A percentile compares a stretch with the other conserved stretches of the same genome.
Conservation (phyloP, 64 coral and sea anemone species). For the Pocillopora verrucosa region DNA sequence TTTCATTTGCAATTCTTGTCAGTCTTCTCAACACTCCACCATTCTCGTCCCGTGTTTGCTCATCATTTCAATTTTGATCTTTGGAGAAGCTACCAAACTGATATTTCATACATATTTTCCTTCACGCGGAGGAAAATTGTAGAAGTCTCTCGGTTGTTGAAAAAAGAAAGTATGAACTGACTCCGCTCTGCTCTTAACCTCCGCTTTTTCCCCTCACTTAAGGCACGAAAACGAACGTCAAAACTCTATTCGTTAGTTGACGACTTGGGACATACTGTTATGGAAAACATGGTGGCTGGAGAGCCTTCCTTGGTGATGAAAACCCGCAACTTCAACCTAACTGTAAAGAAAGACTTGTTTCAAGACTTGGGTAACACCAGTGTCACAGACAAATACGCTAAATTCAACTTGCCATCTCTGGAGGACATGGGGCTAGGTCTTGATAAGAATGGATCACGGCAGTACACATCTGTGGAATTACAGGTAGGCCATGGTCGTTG, state of each 20-base stretch:
- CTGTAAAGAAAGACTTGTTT: constrained; percentile 27
- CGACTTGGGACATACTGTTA: background rate
- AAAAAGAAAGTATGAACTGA: background rate
- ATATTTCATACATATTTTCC: no score
- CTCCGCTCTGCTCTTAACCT: no score
- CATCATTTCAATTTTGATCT: no score
- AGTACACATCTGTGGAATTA: constrained; percentile 23
- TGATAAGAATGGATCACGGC: constrained; percentile 28
- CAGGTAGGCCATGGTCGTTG: background rate
- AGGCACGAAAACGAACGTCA: constrained; percentile 26
- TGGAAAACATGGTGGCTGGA: constrained; percentile 27
- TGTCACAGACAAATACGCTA: constrained; percentile 29
- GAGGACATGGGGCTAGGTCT: constrained; percentile 27
- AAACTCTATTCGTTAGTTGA: background rate
- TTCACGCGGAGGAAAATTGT: no score
- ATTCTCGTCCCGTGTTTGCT: no score
- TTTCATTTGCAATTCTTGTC: no score
- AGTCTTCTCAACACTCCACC: no score
- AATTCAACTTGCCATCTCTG: constrained; percentile 42
- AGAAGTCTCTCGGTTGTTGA: background rate
- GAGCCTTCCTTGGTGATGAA: constrained; percentile 9
- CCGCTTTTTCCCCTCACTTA: background rate
- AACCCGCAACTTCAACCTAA: constrained; percentile 35
- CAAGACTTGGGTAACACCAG: background rate
- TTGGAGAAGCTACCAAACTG: no score